These are phyloP conservation scores for Collichthys lucidus DNA, from an alignment of 2,113 vertebrate species.

Conservation along the genomic window DNA sequence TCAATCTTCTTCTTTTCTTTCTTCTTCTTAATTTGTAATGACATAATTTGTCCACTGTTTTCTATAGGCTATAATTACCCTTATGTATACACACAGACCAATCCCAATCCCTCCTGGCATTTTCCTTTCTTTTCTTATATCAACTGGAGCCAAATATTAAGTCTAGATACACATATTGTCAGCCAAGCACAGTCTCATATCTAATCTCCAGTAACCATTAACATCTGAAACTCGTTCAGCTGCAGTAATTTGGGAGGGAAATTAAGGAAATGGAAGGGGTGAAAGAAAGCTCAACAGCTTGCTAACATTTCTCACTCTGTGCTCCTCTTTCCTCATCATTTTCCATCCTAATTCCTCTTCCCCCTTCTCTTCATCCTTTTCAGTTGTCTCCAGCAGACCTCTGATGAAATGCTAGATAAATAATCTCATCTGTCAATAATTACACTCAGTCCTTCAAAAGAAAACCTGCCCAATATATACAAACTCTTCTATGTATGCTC, in stretches of 20 bases:
- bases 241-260: not conserved
- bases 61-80: conserved; percentile 16
- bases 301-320: conserved; percentile 3
- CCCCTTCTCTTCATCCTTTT: not conserved
- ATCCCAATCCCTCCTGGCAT: conserved; percentile 4
- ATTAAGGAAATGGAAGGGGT: not conserved
- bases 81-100: conserved; percentile 4
- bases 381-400: not conserved
- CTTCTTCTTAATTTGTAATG: not conserved
- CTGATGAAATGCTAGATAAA: conserved; percentile 34
- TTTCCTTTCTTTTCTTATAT: conserved; percentile 35
- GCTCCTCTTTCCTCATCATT: not conserved
- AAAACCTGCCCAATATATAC: not conserved
- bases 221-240: conserved; percentile 34
- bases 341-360: not conserved
- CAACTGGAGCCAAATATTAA: conserved; percentile 41
- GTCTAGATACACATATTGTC: conserved; percentile 11
- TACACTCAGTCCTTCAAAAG: not conserved
- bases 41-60: conserved; percentile 15
- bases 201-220: conserved; percentile 54
- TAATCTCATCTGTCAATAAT: not conserved
- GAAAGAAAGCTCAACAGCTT: not conserved
- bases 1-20: not conserved
- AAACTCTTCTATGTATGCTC: conserved; percentile 6
- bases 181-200: conserved; percentile 37